Conservation (phyloP, 2,797 vertebrate genomes). For the Moxostoma hubbsi region DNA sequence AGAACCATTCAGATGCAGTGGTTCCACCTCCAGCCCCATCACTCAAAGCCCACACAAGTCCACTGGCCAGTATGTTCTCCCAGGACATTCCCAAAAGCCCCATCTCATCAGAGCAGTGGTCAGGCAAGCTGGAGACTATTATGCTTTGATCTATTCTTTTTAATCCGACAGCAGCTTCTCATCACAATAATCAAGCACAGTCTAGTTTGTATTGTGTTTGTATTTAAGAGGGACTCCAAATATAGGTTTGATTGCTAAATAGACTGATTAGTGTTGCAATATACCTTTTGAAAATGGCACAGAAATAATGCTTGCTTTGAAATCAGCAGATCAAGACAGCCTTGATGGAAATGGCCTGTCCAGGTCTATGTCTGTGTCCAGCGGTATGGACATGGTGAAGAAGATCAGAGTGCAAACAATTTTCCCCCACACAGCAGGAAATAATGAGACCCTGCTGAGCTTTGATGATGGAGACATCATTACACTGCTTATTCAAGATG, state of each 20-base stretch:
- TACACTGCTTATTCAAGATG: conserved; percentile 86
- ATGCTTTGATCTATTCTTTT: not conserved
- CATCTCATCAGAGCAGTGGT: conserved; percentile 63
- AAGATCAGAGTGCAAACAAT: conserved; percentile 87
- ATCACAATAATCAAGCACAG: not conserved
- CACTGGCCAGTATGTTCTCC: conserved; percentile 91
- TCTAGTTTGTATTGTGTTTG: not conserved
- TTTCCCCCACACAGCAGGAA: conserved; percentile 91
- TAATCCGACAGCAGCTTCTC: not conserved
- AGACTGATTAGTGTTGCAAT: not conserved
- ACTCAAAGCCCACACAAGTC: conserved; percentile 85
- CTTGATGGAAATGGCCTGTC: conserved; percentile 79
- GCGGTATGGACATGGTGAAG: conserved; percentile 83
- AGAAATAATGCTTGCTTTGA: conserved; percentile 16
- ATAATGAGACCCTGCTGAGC: conserved; percentile 87
- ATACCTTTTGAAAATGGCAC: not conserved
- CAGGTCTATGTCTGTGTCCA: conserved; percentile 86
- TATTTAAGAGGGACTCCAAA: conserved; percentile 1
- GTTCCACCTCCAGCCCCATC: conserved; percentile 87
- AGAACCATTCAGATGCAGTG: conserved; percentile 66
- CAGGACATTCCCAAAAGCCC: conserved; percentile 72
- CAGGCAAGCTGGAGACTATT: conserved; percentile 35
- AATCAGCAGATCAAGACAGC: conserved; percentile 74
- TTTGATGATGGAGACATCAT: conserved; percentile 91
- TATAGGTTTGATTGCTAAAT: conserved; percentile 6